phyloP scores from a whole-genome alignment of 2,888 invertebrate genomes.

The Epinotia brunnichana region DNA sequence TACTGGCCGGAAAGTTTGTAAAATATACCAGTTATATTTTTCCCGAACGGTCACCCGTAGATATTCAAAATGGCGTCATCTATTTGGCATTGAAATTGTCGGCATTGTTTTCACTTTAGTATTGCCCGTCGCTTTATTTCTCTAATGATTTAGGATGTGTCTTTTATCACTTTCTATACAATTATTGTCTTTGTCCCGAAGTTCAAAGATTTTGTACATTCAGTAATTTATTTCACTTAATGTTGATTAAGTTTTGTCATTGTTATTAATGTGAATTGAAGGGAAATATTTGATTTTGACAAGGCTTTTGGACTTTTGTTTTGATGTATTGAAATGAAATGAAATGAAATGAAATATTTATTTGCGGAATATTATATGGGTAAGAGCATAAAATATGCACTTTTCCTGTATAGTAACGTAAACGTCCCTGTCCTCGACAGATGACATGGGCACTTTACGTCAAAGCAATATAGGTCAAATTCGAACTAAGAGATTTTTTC shows the following conservation, averaged over 20 bases:
- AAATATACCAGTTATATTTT: neutral
- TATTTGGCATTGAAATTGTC: slow-evolving; percentile 21
- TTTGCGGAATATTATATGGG: too few relatives aligned
- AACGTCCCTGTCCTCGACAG: too few relatives aligned
- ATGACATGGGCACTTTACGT: too few relatives aligned
- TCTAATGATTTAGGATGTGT: slow-evolving; percentile 24
- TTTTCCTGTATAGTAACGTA: too few relatives aligned
- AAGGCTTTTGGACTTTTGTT: too few relatives aligned
- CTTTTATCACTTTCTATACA: slow-evolving; percentile 22
- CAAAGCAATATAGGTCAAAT: too few relatives aligned
- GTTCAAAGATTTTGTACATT: slow-evolving; percentile 9
- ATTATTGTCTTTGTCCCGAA: slow-evolving; percentile 15
- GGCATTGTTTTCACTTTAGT: slow-evolving; percentile 33
- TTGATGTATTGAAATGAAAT: too few relatives aligned
- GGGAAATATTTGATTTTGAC: neutral
- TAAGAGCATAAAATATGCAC: too few relatives aligned
- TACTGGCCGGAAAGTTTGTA: too few relatives aligned
- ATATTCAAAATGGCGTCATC: slow-evolving; percentile 6
- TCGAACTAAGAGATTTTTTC: too few relatives aligned
- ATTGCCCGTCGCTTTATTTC: slow-evolving; percentile 9
- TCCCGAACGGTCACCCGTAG: neutral
- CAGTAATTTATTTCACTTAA: neutral
- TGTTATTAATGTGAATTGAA: neutral
- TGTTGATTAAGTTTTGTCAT: neutral
- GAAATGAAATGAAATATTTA: too few relatives aligned